phyloP scores from a whole-genome alignment of 2,113 vertebrate genomes.

The Eonycteris spelaea region DNA sequence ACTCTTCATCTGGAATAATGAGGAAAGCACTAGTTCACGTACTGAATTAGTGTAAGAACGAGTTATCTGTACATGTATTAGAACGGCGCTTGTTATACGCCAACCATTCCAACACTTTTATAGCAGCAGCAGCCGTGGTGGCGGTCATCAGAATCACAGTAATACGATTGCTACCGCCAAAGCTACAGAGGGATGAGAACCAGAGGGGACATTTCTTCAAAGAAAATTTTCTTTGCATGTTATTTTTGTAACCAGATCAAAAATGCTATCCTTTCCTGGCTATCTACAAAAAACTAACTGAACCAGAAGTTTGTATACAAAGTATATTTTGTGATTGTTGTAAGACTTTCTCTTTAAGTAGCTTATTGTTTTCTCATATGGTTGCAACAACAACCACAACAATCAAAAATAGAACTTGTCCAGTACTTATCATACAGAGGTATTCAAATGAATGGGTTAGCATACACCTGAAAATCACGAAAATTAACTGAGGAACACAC shows the following conservation, averaged over 20 bases:
- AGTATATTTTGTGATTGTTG: background rate
- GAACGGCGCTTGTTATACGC: background rate
- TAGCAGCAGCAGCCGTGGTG: background rate
- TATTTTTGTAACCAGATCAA: background rate
- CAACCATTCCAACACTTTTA: background rate
- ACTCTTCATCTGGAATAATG: background rate
- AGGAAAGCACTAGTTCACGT: background rate
- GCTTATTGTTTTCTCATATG: background rate
- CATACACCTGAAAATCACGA: background rate
- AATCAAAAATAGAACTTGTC: background rate
- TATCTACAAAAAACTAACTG: background rate
- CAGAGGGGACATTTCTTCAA: background rate
- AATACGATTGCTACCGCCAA: background rate
- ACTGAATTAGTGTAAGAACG: background rate
- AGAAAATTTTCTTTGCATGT: background rate
- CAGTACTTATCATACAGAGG: background rate
- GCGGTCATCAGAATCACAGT: background rate
- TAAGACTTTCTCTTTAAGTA: background rate
- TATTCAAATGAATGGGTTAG: background rate
- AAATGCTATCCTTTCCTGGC: background rate
- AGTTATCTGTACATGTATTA: background rate
- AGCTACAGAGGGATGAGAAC: background rate
- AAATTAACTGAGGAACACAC: conserved; percentile 4
- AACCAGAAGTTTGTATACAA: background rate
- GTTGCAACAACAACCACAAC: background rate